Percentiles rank a stretch among this genome's conserved stretches.
These are phyloP conservation scores for Andrena bucephala DNA, from an alignment of 2,888 invertebrate species.

Conservation along the genomic window DNA sequence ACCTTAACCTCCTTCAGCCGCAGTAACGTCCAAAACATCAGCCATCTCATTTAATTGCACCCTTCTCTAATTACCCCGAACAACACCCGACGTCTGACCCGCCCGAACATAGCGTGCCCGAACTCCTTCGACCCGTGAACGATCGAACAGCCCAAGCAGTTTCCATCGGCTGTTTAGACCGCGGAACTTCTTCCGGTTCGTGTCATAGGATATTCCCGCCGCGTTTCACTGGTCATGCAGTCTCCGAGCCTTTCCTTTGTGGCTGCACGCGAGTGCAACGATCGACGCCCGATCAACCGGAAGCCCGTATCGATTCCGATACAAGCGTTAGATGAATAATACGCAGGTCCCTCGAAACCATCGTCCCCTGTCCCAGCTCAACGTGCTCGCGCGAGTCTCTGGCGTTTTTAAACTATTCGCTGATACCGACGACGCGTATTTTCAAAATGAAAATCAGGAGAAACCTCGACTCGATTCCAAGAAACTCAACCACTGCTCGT, in stretches of 20 bases:
- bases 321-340: constrained; percentile 18
- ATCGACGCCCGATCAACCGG: constrained; percentile 58
- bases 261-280: constrained; percentile 52
- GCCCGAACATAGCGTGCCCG: neutral
- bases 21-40: too few relatives aligned
- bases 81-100: too few relatives aligned
- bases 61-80: too few relatives aligned
- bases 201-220: constrained; percentile 77
- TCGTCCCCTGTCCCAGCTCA: neutral
- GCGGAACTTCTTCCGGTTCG: constrained; percentile 79
- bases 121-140: constrained; percentile 35
- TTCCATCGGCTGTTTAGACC: constrained; percentile 67
- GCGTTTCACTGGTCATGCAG: constrained; percentile 63
- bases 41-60: too few relatives aligned
- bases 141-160: neutral
- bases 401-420: neutral
- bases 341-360: constrained; percentile 1
- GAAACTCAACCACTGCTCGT: neutral
- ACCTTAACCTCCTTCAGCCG: too few relatives aligned
- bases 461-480: neutral
- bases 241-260: constrained; percentile 38
- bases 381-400: neutral
- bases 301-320: constrained; percentile 53
- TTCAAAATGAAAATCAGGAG: neutral
- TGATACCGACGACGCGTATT: neutral